These are phyloP conservation scores for Cherax quadricarinatus DNA, from an alignment of 1,140 invertebrate species.

Conservation along the genomic window DNA sequence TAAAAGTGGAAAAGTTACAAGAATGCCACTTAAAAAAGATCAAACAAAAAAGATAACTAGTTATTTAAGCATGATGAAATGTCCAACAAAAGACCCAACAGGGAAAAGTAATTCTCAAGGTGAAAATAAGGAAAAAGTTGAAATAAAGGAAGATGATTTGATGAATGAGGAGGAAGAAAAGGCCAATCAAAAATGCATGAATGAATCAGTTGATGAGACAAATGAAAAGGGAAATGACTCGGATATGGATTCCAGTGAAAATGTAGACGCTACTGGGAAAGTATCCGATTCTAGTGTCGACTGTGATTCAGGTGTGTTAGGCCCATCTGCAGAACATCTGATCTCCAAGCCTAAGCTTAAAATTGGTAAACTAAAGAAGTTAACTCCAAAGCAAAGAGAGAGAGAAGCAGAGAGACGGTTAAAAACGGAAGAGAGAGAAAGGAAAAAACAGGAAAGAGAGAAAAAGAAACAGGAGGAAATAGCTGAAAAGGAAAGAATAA, in stretches of 20 bases:
- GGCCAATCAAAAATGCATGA: background rate
- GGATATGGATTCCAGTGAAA: background rate
- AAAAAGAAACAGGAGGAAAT: conserved; percentile 66
- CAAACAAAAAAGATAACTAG: background rate
- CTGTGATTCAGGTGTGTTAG: background rate
- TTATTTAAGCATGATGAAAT: background rate
- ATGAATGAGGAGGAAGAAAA: background rate
- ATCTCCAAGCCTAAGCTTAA: background rate
- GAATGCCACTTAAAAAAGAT: no score
- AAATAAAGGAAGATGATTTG: background rate
- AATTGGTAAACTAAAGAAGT: background rate
- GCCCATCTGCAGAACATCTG: background rate
- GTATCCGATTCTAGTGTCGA: background rate
- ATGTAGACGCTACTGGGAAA: background rate
- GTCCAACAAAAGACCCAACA: background rate
- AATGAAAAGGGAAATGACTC: background rate
- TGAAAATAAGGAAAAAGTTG: background rate
- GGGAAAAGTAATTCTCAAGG: conserved; percentile 4
- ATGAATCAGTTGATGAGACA: background rate
- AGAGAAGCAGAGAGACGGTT: conserved; percentile 2
- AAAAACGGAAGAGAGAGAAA: conserved; percentile 56
- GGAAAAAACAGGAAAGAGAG: conserved; percentile 67
- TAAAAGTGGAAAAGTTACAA: no score
- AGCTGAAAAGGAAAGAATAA: conserved; percentile 17
- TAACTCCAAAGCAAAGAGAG: background rate